These are phyloP conservation scores for Catocala sponsa DNA, from an alignment of 2,888 invertebrate species.

Conservation along the genomic window DNA sequence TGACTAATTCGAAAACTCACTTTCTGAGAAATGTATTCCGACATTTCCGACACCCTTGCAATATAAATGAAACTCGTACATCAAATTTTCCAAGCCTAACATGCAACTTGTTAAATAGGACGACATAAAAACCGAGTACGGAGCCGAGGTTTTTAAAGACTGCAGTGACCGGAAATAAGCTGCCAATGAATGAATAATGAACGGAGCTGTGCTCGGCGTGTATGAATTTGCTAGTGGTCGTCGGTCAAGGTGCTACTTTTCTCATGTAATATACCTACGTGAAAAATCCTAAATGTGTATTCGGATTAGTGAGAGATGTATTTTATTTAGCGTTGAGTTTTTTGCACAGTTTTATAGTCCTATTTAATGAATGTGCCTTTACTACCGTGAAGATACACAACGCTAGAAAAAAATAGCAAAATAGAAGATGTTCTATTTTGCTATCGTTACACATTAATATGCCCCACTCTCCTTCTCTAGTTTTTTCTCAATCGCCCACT, in stretches of 20 bases:
- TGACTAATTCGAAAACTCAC: too few relatives aligned
- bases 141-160: slow-evolving; percentile 13
- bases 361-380: too few relatives aligned
- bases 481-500: too few relatives aligned
- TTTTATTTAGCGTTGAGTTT: background rate
- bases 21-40: too few relatives aligned
- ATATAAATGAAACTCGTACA: background rate
- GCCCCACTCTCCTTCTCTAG: too few relatives aligned
- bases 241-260: slow-evolving; percentile 19
- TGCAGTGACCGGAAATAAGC: slow-evolving; percentile 32
- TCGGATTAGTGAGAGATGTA: background rate
- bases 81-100: background rate
- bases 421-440: too few relatives aligned
- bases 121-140: slow-evolving; percentile 5
- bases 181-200: slow-evolving; percentile 31
- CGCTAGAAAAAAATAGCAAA: too few relatives aligned
- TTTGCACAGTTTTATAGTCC: too few relatives aligned
- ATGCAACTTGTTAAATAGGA: slow-evolving; percentile 1
- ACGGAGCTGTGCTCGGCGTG: slow-evolving; percentile 5
- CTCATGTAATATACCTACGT: background rate
- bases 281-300: background rate
- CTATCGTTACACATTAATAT: too few relatives aligned
- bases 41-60: too few relatives aligned
- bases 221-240: slow-evolving; percentile 33
- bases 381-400: too few relatives aligned